Percentiles rank a stretch among this genome's conserved stretches.
phyloP scores from a whole-genome alignment of 2,113 vertebrate genomes.

The Martes martes region DNA sequence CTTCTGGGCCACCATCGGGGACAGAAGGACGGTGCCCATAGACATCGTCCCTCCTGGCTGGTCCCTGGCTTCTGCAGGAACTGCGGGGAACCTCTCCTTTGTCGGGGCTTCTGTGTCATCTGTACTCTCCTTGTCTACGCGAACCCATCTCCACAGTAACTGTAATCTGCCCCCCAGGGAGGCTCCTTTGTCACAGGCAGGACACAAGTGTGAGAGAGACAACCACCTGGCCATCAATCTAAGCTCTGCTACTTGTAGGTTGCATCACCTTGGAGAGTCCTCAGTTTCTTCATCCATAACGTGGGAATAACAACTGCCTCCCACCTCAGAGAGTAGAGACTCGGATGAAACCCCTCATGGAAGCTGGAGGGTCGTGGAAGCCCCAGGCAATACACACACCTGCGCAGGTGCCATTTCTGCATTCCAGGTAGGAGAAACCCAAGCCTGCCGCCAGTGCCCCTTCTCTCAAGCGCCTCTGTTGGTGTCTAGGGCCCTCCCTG shows the following conservation, averaged over 20 bases:
- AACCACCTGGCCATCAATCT: background rate
- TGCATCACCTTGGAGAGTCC: background rate
- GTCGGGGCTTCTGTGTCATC: background rate
- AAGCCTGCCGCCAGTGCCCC: background rate
- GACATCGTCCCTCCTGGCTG: background rate
- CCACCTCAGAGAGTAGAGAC: background rate
- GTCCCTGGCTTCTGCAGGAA: background rate
- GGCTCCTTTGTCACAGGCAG: background rate
- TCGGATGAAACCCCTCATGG: background rate
- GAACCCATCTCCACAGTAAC: background rate
- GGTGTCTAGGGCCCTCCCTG: background rate
- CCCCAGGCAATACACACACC: background rate
- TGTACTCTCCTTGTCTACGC: fast-evolving
- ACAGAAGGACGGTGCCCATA: background rate
- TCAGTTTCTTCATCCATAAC: background rate
- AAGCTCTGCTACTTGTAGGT: background rate
- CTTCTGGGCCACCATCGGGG: background rate
- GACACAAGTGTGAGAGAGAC: background rate
- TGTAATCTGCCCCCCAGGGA: background rate
- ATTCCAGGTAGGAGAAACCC: background rate
- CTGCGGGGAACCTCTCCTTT: background rate
- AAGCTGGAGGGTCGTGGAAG: background rate
- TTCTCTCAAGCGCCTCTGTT: background rate
- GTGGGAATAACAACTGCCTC: background rate
- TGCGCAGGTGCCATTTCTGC: fast-evolving